Base-by-base conservation (phyloP, 37 sponge, comb jelly and placozoan species). In the Agelas oroides region DNA sequence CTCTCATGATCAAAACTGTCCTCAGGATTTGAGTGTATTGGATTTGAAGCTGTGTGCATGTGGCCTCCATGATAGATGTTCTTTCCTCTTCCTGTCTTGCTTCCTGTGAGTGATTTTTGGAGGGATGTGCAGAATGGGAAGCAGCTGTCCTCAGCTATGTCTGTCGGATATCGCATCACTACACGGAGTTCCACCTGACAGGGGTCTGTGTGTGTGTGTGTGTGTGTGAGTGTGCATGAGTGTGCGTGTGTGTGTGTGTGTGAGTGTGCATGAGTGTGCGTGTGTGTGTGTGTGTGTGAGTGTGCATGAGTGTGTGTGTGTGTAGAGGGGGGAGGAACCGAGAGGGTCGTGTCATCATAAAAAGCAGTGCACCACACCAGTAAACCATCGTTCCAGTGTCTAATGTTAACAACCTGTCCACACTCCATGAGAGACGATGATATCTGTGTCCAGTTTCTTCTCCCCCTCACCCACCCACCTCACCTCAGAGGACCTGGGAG, bases 331-430 rank as follows among this genome's bases (percentile, higher is more conserved):
- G n/a, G n/a, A n/a, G n/a, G n/a, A n/a, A n/a, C n/a, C n/a, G n/a
- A n/a, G n/a, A n/a, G n/a, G n/a, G n/a, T n/a, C n/a, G n/a, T n/a
- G n/a, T n/a, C n/a, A n/a, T n/a, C n/a, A n/a, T n/a, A n/a, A n/a
- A n/a, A n/a, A n/a, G n/a, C 30, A 28, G 69, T 17, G n/a, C n/a
- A n/a, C n/a, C n/a, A n/a, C n/a, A n/a, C n/a, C n/a, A n/a, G n/a
- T n/a, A n/a, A n/a, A n/a, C n/a, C n/a, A n/a, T n/a, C n/a, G n/a
- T n/a, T n/a, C n/a, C n/a, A n/a, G n/a, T n/a, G n/a, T n/a, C n/a
- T n/a, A 11, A 31, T 33, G 60, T 11, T 19, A n/a, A 77, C 67
- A 31, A 92, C 93, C 93, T 70, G 93, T 88, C 93, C 93, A 92
- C 11, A 84, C 40, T 32, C 89, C 80, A 65, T 92, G 93, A 19